Evolutionary conservation across 1,140 invertebrate genomes (phyloP), one percentile per base, ranked within the genome.

Genomic region (Diploscapter pachys): DNA sequence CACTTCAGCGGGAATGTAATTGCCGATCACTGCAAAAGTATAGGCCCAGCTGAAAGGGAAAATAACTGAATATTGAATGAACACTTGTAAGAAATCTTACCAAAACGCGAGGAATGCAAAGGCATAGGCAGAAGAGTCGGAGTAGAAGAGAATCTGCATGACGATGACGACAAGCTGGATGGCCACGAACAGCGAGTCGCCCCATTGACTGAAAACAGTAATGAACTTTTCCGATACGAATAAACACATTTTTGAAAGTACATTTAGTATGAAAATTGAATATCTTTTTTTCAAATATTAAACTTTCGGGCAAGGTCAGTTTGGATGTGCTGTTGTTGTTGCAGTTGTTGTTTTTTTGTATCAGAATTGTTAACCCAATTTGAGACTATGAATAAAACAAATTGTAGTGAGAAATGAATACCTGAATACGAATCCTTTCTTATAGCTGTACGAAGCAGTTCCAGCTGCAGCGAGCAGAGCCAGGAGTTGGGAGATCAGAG

Each of bases 101-200:
- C 94, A 96, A 2, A 87, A 83, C 3, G 88, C 85, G 3, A 92
- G 72, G 83, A 95, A 95, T 53, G 90, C 79, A 11, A 90, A 80
- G 5, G 91, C 89, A 79, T 89, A 88, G 1, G 85, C 8, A 51
- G 62, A 53, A 5, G 72, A 49, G 49, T 71, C 76, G n/a, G 75
- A 71, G 72, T 76, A 86, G 59, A 75, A 79, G 49, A 85, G 70
- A 64, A 85, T 85, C 75, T 86, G 85, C 81, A 84, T 88, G 49
- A 90, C 92, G 75, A 99, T 94, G 0, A 91, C 85, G 4, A 90
- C 87, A 3, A 94, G 97, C 88, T 99, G 96, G 11, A 97, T 78
- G 5, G 91, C 90, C 77, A 99, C 87, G 87, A 96, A 96, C 73
- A 93, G 88, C 51, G 91, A 90, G 87, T 98, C 95, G 59, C 95